A percentile compares a stretch with the other conserved stretches of the same genome.
phyloP scores from a whole-genome alignment of 1,140 invertebrate species.

The Drosophila tani region DNA sequence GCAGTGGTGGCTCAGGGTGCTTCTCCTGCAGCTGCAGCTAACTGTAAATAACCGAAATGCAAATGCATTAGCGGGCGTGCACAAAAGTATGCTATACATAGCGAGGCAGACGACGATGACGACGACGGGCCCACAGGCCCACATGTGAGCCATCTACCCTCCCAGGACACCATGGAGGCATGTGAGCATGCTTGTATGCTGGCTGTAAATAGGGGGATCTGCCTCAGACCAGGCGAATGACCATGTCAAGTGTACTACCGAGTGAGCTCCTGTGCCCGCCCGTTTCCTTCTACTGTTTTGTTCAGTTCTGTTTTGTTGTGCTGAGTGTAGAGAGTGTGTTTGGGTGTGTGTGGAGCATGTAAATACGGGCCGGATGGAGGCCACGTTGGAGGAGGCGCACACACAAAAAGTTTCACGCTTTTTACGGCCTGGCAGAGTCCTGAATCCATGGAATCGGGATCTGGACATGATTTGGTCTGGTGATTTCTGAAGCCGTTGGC shows the following conservation, averaged over 20 bases:
- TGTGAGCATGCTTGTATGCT: slow-evolving; percentile 52
- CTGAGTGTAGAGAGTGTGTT: background rate
- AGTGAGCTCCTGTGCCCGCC: slow-evolving; percentile 20
- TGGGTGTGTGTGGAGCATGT: slow-evolving; percentile 15
- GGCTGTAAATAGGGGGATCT: slow-evolving; percentile 56
- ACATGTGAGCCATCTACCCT: slow-evolving; percentile 7
- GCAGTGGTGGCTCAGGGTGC: slow-evolving; percentile 15
- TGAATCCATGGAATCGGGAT: slow-evolving; percentile 12
- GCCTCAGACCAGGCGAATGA: slow-evolving; percentile 58
- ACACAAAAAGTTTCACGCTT: slow-evolving; percentile 56
- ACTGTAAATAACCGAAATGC: slow-evolving; percentile 72
- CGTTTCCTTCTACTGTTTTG: slow-evolving; percentile 15
- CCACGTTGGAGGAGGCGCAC: slow-evolving; percentile 7
- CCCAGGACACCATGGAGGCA: background rate
- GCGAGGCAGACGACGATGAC: slow-evolving; percentile 21
- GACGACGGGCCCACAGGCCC: background rate
- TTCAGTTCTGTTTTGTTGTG: slow-evolving; percentile 15
- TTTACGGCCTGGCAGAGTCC: slow-evolving; percentile 8
- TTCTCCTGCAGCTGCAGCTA: slow-evolving; percentile 20
- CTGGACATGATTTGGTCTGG: slow-evolving; percentile 50
- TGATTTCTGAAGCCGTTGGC: slow-evolving; percentile 40
- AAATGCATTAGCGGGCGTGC: slow-evolving; percentile 67
- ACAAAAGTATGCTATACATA: slow-evolving; percentile 61
- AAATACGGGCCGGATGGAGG: slow-evolving; percentile 29
- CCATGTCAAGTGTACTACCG: slow-evolving; percentile 63